A percentile compares a stretch with the other conserved stretches of the same genome.
Conservation (phyloP, 2,888 invertebrate genomes). For the Teleiodes luculella region DNA sequence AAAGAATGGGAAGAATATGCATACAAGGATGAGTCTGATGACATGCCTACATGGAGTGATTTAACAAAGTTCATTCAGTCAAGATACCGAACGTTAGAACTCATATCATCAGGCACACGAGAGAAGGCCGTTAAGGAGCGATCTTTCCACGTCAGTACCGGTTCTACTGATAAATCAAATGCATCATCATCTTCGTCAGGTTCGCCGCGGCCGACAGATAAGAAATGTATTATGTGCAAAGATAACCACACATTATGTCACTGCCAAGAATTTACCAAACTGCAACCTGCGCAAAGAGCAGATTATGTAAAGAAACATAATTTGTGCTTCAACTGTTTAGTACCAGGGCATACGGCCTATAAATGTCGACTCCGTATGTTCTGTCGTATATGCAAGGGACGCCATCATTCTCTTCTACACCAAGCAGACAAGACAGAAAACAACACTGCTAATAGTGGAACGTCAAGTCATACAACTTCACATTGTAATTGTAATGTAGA, state of each 20-base stretch:
- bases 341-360: slow-evolving; percentile 11
- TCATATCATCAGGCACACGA: not conserved
- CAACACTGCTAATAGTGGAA: not conserved
- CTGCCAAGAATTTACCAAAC: slow-evolving; percentile 17
- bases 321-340: slow-evolving; percentile 18
- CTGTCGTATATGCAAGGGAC: slow-evolving; percentile 18
- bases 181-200: no score
- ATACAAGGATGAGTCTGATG: not conserved
- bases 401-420: slow-evolving; percentile 20
- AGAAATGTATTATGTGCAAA: slow-evolving; percentile 14
- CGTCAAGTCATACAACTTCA: not conserved
- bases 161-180: not conserved
- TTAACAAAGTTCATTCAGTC: not conserved
- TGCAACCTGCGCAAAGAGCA: slow-evolving; percentile 11
- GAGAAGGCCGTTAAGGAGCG: not conserved
- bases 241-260: slow-evolving; percentile 19
- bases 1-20: slow-evolving; percentile 12
- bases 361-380: slow-evolving; percentile 14
- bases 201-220: not conserved
- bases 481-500: not conserved
- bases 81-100: not conserved
- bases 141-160: not conserved
- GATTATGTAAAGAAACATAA: slow-evolving; percentile 9
- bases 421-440: not conserved
- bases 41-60: not conserved